Base-by-base conservation (phyloP, 2,888 invertebrate species). In the Sesia bembeciformis region DNA sequence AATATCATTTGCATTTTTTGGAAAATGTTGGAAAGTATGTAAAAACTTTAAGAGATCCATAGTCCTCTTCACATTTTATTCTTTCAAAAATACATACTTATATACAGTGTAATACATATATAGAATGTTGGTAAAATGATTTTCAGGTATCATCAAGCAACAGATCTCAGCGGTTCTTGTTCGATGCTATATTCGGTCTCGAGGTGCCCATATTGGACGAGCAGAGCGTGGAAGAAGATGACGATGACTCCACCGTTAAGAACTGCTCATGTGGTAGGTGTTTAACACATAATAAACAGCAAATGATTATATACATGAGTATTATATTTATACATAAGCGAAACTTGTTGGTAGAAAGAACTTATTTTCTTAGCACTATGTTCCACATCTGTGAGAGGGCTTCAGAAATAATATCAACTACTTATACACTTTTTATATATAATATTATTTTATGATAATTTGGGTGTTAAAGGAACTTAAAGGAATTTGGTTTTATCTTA, bases 191-290 rank as follows among this genome's bases (percentile, higher is more conserved):
- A 58, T 93, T 94, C 74, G 93, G 94, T 6, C 81, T 94, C 60
- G 93, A 93, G 68, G 90, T 84, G 51, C 88, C 88, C 55, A 62
- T 90, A 46, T 76, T 90, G 51, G 90, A 90, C 53, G 91, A 90
- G 54, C 91, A 91, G 63, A 91, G 90, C 63, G 91, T 91, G 42
- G 90, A 90, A 51, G 92, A 92, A 56, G 91, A 92, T n/a, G 90
- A 90, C 41, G 91, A 91, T 43, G 86, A 73, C 39, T 85, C 90
- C 40, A 85, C 89, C 51, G 73, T 92, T 52, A 92, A 92, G 70
- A 93, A 93, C 64, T 95, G 95, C 73, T 92, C 93, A 50, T 95
- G 95, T 78, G 95, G 95, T 93, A 84, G 90, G 92, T 81, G 58
- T 62, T 82, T 23, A 23, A 23, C 23, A 2, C 23, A 23, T 23